Evolutionary conservation across 2,888 invertebrate species (phyloP).

Genomic region (Seladonia tumulorum): DNA sequence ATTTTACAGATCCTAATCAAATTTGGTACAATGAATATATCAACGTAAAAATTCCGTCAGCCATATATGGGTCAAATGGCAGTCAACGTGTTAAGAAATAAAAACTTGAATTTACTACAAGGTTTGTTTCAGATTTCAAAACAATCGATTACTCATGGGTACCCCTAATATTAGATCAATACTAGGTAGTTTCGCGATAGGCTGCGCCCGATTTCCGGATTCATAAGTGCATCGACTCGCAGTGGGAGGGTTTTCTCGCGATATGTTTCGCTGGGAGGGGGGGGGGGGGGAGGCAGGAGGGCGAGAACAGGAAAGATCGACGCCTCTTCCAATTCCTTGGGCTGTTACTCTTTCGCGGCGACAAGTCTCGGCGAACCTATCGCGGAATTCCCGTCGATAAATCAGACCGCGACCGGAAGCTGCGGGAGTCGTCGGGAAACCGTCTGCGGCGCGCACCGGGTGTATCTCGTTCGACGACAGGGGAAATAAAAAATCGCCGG

Average conservation of each 20-base stretch:
- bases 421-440: conserved; percentile 29
- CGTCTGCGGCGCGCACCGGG: background rate
- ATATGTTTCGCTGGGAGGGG: background rate
- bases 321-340: conserved; percentile 47
- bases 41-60: too few relatives aligned
- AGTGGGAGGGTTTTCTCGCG: background rate
- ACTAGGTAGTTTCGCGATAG: conserved; percentile 16
- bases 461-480: background rate
- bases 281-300: background rate
- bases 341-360: conserved; percentile 48
- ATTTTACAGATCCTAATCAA: too few relatives aligned
- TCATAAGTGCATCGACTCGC: background rate
- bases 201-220: conserved; percentile 25
- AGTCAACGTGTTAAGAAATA: too few relatives aligned
- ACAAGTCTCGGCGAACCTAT: conserved; percentile 32
- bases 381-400: conserved; percentile 51
- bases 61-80: too few relatives aligned
- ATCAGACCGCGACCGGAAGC: conserved; percentile 39
- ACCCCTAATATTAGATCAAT: conserved; percentile 31
- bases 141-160: too few relatives aligned
- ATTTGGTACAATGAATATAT: too few relatives aligned
- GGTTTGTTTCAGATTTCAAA: too few relatives aligned
- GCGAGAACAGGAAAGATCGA: conserved; percentile 29
- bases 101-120: too few relatives aligned
- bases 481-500: conserved; percentile 9